Conservation (phyloP, 2,888 invertebrate species). For the Entomobrya multifasciata region DNA sequence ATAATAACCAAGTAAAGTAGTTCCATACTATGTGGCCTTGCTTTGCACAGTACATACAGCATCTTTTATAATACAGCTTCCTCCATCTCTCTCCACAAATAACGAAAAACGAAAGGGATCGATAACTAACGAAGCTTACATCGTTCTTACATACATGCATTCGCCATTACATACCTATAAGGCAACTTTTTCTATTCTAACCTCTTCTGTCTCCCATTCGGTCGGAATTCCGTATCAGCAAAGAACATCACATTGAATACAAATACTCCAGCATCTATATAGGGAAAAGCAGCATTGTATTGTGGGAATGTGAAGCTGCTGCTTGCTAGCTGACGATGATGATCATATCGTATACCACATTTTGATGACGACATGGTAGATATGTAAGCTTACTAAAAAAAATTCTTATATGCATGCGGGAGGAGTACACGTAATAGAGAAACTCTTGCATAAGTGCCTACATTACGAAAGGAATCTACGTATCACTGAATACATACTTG, state of each 20-base stretch:
- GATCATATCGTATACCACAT: not conserved
- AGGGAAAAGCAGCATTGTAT: not conserved
- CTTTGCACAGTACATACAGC: not conserved
- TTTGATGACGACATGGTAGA: no score
- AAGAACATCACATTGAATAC: conserved; percentile 4
- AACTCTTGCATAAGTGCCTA: no score
- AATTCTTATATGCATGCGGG: no score
- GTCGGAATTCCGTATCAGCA: conserved; percentile 7
- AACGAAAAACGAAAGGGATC: conserved; percentile 47
- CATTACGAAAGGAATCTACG: no score
- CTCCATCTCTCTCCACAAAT: conserved; percentile 16
- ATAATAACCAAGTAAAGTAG: conserved; percentile 20
- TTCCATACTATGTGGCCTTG: conserved; percentile 22
- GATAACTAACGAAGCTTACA: conserved; percentile 49
- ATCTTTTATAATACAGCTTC: not conserved
- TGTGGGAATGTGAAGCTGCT: conserved; percentile 8
- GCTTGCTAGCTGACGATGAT: not conserved
- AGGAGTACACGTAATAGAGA: no score
- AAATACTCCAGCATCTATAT: not conserved
- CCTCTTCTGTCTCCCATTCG: not conserved
- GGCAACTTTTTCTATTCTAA: not conserved
- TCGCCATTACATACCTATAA: not conserved
- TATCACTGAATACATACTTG: no score
- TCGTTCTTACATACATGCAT: conserved; percentile 12
- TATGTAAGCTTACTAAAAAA: no score